Evolutionary conservation across 2,113 vertebrate genomes (phyloP).

Genomic region (Chamaea fasciata): DNA sequence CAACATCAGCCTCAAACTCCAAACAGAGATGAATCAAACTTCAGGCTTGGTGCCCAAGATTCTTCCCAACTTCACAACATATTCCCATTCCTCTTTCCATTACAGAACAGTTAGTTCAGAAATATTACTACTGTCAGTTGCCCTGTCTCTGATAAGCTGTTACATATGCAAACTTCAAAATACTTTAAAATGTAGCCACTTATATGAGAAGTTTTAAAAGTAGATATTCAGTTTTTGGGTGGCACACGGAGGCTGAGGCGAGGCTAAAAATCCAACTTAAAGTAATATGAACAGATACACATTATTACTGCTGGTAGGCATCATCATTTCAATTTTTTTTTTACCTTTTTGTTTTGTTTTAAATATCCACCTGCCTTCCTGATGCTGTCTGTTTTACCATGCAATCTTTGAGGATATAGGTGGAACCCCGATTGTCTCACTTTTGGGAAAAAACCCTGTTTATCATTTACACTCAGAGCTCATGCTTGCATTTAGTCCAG

Average conservation of each 20-base stretch:
- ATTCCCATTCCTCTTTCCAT: background rate
- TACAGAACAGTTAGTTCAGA: background rate
- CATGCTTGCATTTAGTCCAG: background rate
- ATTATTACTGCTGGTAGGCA: background rate
- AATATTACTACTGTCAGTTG: background rate
- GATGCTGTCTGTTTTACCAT: background rate
- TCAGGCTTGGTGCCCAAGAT: background rate
- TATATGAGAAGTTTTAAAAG: background rate
- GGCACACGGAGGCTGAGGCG: background rate
- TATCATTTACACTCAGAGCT: background rate
- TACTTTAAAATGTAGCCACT: background rate
- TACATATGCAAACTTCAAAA: background rate
- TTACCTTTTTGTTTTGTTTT: background rate
- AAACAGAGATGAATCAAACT: background rate
- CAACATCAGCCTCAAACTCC: background rate
- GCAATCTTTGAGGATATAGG: background rate
- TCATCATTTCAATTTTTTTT: background rate
- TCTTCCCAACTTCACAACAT: background rate
- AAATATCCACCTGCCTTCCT: background rate
- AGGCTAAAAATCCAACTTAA: background rate
- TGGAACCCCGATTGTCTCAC: background rate
- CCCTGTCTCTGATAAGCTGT: background rate
- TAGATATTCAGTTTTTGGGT: background rate
- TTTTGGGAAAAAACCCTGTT: background rate
- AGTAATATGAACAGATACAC: rapidly evolving